Conservation (phyloP, 2,797 vertebrate genomes). For the Coracias cyanogaster region DNA sequence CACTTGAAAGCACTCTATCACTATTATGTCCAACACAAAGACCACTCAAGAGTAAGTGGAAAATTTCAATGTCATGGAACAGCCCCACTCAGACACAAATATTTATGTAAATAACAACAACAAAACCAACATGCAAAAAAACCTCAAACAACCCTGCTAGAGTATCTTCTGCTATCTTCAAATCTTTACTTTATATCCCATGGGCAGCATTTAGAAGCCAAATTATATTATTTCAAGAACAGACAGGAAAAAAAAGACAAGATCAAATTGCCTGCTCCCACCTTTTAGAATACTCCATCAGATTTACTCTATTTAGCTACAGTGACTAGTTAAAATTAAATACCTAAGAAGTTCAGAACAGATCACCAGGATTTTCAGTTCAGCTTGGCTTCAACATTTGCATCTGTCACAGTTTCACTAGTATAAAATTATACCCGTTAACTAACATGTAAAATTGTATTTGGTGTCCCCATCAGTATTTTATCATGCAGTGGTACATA, state of each 20-base stretch:
- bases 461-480: neutral
- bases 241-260: neutral
- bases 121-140: neutral
- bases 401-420: neutral
- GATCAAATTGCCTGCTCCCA: neutral
- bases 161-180: neutral
- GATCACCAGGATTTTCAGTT: neutral
- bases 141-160: accelerated
- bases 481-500: neutral
- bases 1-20: neutral
- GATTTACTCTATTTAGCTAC: neutral
- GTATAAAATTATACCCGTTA: neutral
- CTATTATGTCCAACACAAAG: neutral
- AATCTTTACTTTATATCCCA: neutral
- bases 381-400: neutral
- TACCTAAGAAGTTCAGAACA: neutral
- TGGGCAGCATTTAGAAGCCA: neutral
- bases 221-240: neutral
- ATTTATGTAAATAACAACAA: neutral
- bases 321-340: neutral
- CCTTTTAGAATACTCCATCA: neutral
- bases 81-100: neutral
- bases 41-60: neutral
- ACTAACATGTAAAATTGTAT: neutral
- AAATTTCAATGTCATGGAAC: neutral